Conservation (phyloP, 2,888 invertebrate species). For the Aplocera efformata region DNA sequence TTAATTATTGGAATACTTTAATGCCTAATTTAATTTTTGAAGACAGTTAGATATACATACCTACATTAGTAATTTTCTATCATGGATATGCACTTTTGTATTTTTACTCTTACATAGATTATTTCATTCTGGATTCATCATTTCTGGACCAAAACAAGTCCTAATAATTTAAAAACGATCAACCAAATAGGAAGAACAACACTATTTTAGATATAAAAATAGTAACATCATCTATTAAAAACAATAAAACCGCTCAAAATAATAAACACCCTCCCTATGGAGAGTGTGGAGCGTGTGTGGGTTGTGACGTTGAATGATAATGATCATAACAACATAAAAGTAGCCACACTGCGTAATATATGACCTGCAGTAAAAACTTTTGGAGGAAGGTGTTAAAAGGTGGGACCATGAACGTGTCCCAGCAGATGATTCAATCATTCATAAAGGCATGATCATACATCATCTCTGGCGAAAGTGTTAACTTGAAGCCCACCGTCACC, state of each 20-base stretch:
- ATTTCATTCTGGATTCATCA: too few relatives aligned
- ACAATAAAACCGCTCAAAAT: slow-evolving; percentile 35
- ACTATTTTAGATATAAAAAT: background rate
- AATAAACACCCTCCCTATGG: slow-evolving; percentile 39
- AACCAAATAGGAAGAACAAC: too few relatives aligned
- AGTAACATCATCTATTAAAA: slow-evolving; percentile 20
- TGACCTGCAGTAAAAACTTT: slow-evolving; percentile 73
- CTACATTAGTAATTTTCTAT: too few relatives aligned
- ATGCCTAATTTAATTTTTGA: background rate
- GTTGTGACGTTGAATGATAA: slow-evolving; percentile 75
- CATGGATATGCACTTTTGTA: too few relatives aligned
- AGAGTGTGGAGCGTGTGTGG: slow-evolving; percentile 54
- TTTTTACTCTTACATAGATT: too few relatives aligned
- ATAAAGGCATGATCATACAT: slow-evolving; percentile 75
- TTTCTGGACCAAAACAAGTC: too few relatives aligned
- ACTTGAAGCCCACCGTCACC: slow-evolving; percentile 48
- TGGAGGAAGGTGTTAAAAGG: slow-evolving; percentile 78
- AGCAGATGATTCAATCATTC: slow-evolving; percentile 78
- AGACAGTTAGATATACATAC: too few relatives aligned
- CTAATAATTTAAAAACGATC: too few relatives aligned
- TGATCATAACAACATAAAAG: slow-evolving; percentile 77
- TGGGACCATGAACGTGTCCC: slow-evolving; percentile 68
- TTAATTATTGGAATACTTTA: slow-evolving; percentile 59
- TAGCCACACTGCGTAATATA: slow-evolving; percentile 71
- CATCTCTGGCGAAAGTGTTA: slow-evolving; percentile 74